These are phyloP conservation scores for Paragorgia papillata DNA, from an alignment of 92 coral and sea anemone species.

Conservation along the genomic window DNA sequence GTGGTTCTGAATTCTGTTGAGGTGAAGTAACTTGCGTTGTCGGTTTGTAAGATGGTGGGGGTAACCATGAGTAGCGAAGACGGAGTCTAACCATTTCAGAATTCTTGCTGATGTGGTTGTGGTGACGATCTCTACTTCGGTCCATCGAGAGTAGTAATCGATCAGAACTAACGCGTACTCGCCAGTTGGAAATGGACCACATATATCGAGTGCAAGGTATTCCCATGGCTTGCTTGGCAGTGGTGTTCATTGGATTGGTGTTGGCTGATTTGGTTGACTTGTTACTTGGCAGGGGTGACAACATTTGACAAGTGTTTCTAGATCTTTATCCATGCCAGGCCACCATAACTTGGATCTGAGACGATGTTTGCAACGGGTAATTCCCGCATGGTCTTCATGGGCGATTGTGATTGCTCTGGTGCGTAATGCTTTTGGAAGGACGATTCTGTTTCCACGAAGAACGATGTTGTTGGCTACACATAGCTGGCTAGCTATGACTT, in stretches of 20 bases:
- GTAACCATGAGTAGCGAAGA: constrained; percentile 58
- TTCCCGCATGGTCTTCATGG: constrained; percentile 59
- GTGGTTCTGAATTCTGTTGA: constrained; percentile 51
- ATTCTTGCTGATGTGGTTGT: constrained; percentile 41
- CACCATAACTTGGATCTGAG: constrained; percentile 53
- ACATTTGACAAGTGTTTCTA: constrained; percentile 34
- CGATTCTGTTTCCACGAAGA: constrained; percentile 49
- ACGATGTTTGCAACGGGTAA: constrained; percentile 54
- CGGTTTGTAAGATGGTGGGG: constrained; percentile 47
- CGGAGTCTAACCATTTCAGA: constrained; percentile 47
- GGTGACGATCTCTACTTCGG: constrained; percentile 37
- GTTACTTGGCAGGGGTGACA: constrained; percentile 50
- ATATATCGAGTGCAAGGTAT: constrained; percentile 55
- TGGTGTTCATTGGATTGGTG: constrained; percentile 14
- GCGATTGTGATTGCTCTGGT: constrained; percentile 43
- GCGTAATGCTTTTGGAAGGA: constrained; percentile 46
- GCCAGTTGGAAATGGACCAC: constrained; percentile 69
- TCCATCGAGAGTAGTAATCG: constrained; percentile 41
- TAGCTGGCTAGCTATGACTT: constrained; percentile 47
- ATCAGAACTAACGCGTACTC: constrained; percentile 55
- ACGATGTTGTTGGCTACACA: constrained; percentile 49
- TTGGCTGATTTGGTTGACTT: constrained; percentile 8
- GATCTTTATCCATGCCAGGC: constrained; percentile 57
- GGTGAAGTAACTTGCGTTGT: constrained; percentile 58
- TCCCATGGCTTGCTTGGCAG: constrained; percentile 18